Conservation (phyloP, 1,140 invertebrate genomes). For the Pseudomyrmex cubaensis region DNA sequence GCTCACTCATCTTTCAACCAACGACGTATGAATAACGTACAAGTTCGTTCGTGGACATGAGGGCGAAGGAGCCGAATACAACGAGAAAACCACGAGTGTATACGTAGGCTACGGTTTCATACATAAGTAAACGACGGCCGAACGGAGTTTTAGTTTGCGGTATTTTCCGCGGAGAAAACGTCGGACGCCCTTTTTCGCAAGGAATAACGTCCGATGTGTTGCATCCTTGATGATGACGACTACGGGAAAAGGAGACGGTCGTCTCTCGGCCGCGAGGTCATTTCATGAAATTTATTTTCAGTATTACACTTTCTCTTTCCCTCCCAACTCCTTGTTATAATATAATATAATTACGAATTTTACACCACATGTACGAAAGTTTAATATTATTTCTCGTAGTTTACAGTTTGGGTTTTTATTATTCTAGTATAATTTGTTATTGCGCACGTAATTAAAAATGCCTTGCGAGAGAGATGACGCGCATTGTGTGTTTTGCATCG, state of each 20-base stretch:
- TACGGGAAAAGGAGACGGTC: not conserved
- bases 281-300: conserved; percentile 36
- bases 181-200: conserved; percentile 34
- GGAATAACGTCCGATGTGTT: conserved; percentile 17
- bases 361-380: not conserved
- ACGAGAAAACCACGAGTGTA: conserved; percentile 11
- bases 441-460: conserved; percentile 3
- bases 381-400: no score
- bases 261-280: not conserved
- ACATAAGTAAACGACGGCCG: conserved; percentile 75
- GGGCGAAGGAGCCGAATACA: conserved; percentile 13
- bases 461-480: conserved; percentile 9
- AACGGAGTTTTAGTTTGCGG: conserved; percentile 68
- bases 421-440: conserved; percentile 3
- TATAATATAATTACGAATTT: not conserved
- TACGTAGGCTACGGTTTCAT: conserved; percentile 68
- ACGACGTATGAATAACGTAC: conserved; percentile 78
- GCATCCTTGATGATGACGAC: conserved; percentile 45
- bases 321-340: not conserved
- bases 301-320: not conserved
- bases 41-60: conserved; percentile 70
- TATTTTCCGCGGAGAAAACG: conserved; percentile 63
- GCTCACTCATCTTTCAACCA: conserved; percentile 77
- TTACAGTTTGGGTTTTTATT: not conserved
- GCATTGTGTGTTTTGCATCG: not conserved